Percentiles rank a stretch among this genome's conserved stretches.
Evolutionary conservation across 2,888 invertebrate genomes (phyloP).

Genomic region (Tipula lateralis): DNA sequence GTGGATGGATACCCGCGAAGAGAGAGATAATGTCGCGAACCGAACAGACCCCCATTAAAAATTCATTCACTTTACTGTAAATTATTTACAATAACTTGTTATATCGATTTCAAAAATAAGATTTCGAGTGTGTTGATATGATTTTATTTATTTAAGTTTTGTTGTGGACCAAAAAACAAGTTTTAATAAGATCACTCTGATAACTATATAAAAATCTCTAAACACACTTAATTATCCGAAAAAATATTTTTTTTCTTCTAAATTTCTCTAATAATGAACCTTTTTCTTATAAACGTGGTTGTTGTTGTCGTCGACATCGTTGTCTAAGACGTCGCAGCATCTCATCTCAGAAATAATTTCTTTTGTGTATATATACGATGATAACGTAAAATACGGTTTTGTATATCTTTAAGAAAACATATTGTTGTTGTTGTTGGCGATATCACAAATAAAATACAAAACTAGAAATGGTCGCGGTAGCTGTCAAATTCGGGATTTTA

Average conservation of each 20-base stretch:
- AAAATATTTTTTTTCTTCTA: too few species aligned
- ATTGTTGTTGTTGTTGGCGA: background rate
- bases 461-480: constrained; percentile 34
- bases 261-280: constrained; percentile 7
- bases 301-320: background rate
- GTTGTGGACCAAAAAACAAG: background rate
- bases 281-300: background rate
- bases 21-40: background rate
- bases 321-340: background rate
- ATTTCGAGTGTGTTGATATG: background rate
- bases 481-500: constrained; percentile 36
- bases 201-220: constrained; percentile 11
- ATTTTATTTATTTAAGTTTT: background rate
- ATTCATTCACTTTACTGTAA: constrained; percentile 24
- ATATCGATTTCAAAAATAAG: background rate
- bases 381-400: constrained; percentile 19
- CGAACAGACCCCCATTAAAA: background rate
- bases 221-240: background rate
- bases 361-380: background rate
- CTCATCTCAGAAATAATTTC: background rate
- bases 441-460: constrained; percentile 14
- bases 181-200: constrained; percentile 24
- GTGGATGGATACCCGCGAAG: background rate
- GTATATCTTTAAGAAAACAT: background rate
- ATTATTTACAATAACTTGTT: background rate